Conservation (phyloP, 92 coral and sea anemone species). For the Siderastrea radians region DNA sequence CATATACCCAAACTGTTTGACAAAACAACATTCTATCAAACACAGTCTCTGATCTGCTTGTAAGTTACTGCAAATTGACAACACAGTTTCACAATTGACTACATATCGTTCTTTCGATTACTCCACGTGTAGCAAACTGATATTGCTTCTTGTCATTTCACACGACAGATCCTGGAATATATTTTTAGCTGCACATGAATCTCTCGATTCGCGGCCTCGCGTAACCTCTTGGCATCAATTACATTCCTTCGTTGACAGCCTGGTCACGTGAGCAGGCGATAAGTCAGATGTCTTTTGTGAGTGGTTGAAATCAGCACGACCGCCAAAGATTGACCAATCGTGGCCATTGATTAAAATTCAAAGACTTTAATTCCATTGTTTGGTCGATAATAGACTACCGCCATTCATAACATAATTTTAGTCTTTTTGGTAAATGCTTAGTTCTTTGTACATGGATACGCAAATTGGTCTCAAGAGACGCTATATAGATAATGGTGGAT, state of each 20-base stretch:
- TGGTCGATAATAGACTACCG: not conserved
- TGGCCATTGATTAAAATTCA: conserved; percentile 1
- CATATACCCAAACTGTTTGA: conserved; percentile 25
- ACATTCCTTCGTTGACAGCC: conserved; percentile 53
- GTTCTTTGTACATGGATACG: conserved; percentile 1
- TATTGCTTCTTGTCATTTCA: conserved; percentile 1
- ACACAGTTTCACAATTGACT: not conserved
- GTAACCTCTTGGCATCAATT: conserved; percentile 28
- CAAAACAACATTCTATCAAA: conserved; percentile 21
- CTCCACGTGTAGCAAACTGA: not conserved
- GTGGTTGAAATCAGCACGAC: conserved; percentile 52
- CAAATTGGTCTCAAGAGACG: conserved; percentile 15
- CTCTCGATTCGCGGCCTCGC: not conserved
- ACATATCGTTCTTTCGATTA: conserved; percentile 3
- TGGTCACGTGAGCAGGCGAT: conserved; percentile 31
- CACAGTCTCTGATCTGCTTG: not conserved
- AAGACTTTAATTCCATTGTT: not conserved
- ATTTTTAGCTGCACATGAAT: not conserved
- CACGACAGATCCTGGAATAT: conserved; percentile 11
- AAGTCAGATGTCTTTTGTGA: conserved; percentile 1
- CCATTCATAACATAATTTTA: conserved; percentile 6
- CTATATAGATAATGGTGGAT: not conserved
- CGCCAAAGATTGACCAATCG: conserved; percentile 47
- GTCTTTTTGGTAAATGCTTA: conserved; percentile 12
- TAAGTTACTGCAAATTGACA: conserved; percentile 12